A percentile compares a stretch with the other conserved stretches of the same genome.
Evolutionary conservation across 2,797 vertebrate species (phyloP).

Genomic region (Aphelocoma californica): DNA sequence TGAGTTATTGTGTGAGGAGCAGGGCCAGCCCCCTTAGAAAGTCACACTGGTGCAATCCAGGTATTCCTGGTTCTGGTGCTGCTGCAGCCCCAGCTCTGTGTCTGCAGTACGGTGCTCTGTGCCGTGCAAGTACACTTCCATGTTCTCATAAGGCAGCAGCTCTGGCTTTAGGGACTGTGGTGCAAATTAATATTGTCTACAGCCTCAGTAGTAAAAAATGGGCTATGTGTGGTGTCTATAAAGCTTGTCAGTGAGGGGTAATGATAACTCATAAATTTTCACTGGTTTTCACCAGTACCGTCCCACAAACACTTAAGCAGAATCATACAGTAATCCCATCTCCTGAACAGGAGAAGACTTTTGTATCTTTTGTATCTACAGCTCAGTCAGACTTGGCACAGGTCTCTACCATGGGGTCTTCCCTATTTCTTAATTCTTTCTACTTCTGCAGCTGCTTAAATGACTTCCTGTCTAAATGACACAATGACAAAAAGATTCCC

Average conservation of each 20-base stretch:
- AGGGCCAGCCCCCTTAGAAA: background rate
- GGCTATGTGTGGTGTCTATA: background rate
- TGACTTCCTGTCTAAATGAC: background rate
- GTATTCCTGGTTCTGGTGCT: background rate
- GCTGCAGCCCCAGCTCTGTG: background rate
- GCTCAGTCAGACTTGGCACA: background rate
- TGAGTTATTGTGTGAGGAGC: fast-evolving
- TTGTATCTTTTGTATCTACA: fast-evolving
- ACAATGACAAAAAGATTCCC: background rate
- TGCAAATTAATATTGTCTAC: background rate
- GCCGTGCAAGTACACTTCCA: fast-evolving
- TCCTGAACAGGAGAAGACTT: background rate
- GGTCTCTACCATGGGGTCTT: background rate
- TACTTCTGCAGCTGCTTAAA: background rate
- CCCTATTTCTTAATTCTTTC: background rate
- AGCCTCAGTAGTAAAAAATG: background rate
- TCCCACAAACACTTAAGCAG: background rate
- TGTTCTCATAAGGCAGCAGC: background rate
- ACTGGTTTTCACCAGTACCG: background rate
- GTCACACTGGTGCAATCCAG: background rate
- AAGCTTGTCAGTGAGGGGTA: background rate
- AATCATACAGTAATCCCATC: background rate
- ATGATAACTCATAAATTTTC: background rate
- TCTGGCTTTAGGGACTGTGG: background rate
- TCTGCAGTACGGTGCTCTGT: background rate